These are phyloP conservation scores for Teleopsis dalmanni DNA, from an alignment of 1,140 invertebrate species.

Conservation along the genomic window DNA sequence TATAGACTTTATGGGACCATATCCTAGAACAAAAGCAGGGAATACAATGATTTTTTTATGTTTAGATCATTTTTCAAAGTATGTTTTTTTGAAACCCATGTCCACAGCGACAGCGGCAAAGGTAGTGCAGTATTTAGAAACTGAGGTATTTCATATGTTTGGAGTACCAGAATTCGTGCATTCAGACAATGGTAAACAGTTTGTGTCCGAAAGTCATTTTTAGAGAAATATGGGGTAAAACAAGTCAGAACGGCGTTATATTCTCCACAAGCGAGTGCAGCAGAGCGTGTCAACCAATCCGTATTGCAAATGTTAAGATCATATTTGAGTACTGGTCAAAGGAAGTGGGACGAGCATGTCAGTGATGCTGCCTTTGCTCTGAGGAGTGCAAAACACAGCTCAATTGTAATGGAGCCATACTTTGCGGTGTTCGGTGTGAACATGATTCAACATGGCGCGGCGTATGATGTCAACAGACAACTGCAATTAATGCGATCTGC, in stretches of 20 bases:
- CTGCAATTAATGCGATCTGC: too few relatives aligned
- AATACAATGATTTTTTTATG: background rate
- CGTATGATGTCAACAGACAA: too few relatives aligned
- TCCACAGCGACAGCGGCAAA: background rate
- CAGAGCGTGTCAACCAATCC: conserved; percentile 3
- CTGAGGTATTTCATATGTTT: background rate
- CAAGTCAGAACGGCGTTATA: background rate
- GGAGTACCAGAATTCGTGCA: background rate
- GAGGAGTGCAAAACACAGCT: too few relatives aligned
- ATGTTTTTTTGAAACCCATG: background rate
- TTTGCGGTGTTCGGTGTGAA: too few relatives aligned
- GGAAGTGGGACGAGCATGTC: too few relatives aligned
- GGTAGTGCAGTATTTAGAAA: background rate
- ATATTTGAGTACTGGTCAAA: background rate
- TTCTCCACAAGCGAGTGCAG: conserved; percentile 2
- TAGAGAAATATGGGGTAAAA: background rate
- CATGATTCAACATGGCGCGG: too few relatives aligned
- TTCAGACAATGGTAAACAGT: conserved; percentile 1
- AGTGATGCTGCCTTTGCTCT: too few relatives aligned
- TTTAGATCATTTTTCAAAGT: background rate
- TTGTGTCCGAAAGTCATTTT: background rate
- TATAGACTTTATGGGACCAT: conserved; percentile 1
- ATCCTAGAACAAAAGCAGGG: background rate
- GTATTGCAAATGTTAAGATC: background rate
- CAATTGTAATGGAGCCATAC: too few relatives aligned